Base-by-base conservation (phyloP, 2,888 invertebrate species). In the Orgyia antiqua region DNA sequence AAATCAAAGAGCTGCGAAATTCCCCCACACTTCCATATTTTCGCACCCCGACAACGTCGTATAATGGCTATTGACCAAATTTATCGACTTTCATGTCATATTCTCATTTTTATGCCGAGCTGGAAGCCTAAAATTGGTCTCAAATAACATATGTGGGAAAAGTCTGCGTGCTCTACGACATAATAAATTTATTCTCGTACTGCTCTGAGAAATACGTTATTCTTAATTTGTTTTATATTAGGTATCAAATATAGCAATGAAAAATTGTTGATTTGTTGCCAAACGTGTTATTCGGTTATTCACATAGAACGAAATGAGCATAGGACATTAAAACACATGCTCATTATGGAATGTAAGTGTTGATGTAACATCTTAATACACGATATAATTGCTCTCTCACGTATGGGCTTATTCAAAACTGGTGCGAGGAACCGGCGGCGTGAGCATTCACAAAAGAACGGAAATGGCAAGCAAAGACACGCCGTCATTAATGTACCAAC, bases 31-130 rank as follows among this genome's bases (percentile, higher is more conserved):
- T 74, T 72, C 77, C 78, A 82, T 80, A 83, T 83, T 82, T 83
- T 82, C 80, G 68, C 82, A 71, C 84, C 71, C 78, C 73, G 64
- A 72, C 75, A 74, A 67, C 72, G 75, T 71, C 75, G 72, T 78
- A 74, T 83, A 83, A 84, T 82, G 68, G 80, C 80, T 73, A 77
- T 82, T 79, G 82, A 78, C 73, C 74, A 78, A 80, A 84, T 84
- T 83, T 82, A 84, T 82, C 70, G 80, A 77, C 74, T 75, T 75
- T 75, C 68, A 67, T 72, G 79, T 78, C 79, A 75, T 78, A 77
- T 79, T 80, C 78, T 72, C 74, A 75, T 79, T 73, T 76, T 77
- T 78, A 76, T 80, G 75, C 68, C 67, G 61, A 60, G 54, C 59
- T 61, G 51, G 54, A 54, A 52, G 53, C 52, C 55, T 58, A 57